These are phyloP conservation scores for Acleris laterana DNA, from an alignment of 2,888 invertebrate genomes.

Conservation along the genomic window DNA sequence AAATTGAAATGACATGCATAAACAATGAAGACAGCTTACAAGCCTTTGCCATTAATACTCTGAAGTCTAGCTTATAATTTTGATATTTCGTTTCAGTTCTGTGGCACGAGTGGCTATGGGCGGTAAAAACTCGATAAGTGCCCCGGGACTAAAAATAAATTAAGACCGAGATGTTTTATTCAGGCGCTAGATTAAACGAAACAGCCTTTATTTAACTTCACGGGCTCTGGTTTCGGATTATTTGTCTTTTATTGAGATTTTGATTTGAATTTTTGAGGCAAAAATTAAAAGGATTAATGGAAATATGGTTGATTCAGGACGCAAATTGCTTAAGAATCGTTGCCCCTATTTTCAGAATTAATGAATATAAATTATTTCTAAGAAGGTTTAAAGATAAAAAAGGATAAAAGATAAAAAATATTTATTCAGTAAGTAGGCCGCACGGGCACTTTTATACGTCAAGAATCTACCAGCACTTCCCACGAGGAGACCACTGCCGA, in stretches of 20 bases:
- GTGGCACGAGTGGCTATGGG: not conserved
- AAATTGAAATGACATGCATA: too few relatives aligned
- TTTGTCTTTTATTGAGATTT: constrained; percentile 13
- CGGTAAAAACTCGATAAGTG: constrained; percentile 27
- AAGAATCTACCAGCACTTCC: too few relatives aligned
- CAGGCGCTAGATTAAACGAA: constrained; percentile 23
- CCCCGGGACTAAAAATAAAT: constrained; percentile 31
- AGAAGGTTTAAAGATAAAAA: too few relatives aligned
- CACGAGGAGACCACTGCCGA: too few relatives aligned
- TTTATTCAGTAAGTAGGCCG: too few relatives aligned
- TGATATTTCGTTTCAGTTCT: constrained; percentile 12
- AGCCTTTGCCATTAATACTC: too few relatives aligned
- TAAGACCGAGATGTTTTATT: constrained; percentile 31
- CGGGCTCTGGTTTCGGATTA: constrained; percentile 12
- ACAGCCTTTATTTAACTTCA: constrained; percentile 27
- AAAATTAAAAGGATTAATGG: not conserved
- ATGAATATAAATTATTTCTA: too few relatives aligned
- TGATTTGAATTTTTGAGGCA: not conserved
- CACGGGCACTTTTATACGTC: too few relatives aligned
- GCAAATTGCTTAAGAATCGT: too few relatives aligned
- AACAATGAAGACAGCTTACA: too few relatives aligned
- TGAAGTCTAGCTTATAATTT: not conserved
- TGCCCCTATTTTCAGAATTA: too few relatives aligned
- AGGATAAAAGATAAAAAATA: too few relatives aligned
- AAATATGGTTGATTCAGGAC: not conserved